These are phyloP conservation scores for Lasioglossum zephyrum DNA, from an alignment of 2,888 invertebrate genomes.

Conservation along the genomic window DNA sequence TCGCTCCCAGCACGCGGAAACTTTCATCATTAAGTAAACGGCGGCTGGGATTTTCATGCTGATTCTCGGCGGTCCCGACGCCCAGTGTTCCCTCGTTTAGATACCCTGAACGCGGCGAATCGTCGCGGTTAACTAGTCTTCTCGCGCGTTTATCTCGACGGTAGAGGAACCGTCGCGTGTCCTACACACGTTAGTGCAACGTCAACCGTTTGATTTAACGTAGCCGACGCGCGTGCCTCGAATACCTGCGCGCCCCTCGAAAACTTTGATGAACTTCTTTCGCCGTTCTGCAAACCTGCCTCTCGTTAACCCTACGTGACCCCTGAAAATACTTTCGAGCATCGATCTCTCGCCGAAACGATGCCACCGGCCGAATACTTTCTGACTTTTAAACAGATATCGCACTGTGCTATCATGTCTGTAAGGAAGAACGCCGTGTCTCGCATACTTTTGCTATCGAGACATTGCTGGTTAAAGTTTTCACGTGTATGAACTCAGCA, in stretches of 20 bases:
- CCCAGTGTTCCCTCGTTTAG: constrained; percentile 22
- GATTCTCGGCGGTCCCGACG: constrained; percentile 15
- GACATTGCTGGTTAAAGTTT: too few relatives aligned
- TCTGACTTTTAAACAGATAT: neutral
- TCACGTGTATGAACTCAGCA: too few relatives aligned
- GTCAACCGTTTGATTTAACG: constrained; percentile 18
- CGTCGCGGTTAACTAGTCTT: constrained; percentile 38
- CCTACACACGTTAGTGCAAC: constrained; percentile 4
- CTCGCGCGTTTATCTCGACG: constrained; percentile 39
- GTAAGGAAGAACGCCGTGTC: too few relatives aligned
- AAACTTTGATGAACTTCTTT: constrained; percentile 16
- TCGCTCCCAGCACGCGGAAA: constrained; percentile 43
- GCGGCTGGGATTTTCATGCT: constrained; percentile 52
- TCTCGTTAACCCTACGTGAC: constrained; percentile 9
- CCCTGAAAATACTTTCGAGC: neutral
- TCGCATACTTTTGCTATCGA: too few relatives aligned
- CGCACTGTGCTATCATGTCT: neutral
- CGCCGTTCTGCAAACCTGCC: neutral
- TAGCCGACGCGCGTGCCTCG: neutral
- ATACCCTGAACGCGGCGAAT: constrained; percentile 42
- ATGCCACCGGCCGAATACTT: neutral
- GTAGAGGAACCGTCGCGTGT: constrained; percentile 20
- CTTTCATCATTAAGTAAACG: constrained; percentile 68
- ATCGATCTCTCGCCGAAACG: neutral
- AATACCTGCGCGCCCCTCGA: neutral